These are phyloP conservation scores for Tachycineta bicolor DNA, from an alignment of 2,113 vertebrate species.

Conservation along the genomic window DNA sequence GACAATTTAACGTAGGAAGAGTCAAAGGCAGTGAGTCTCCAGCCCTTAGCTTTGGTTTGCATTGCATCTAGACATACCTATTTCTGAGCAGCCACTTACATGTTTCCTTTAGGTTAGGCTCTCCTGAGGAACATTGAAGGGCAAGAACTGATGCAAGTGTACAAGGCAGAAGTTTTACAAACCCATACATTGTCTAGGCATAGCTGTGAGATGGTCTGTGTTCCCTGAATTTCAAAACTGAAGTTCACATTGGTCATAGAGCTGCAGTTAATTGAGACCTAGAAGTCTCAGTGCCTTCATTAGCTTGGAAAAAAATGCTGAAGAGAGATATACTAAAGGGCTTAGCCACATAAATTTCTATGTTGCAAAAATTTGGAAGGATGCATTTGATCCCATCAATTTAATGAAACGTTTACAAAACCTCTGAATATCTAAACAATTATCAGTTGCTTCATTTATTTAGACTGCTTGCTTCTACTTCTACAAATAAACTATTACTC, in stretches of 20 bases:
- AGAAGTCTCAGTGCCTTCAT: not conserved
- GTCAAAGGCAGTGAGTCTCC: not conserved
- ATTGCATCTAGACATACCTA: not conserved
- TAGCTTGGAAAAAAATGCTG: not conserved
- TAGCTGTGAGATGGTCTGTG: not conserved
- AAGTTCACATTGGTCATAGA: not conserved
- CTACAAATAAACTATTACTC: slow-evolving; percentile 43
- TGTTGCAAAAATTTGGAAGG: not conserved
- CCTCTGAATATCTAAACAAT: slow-evolving; percentile 27
- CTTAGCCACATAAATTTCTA: not conserved
- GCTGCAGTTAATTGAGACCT: not conserved
- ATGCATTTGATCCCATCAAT: slow-evolving; percentile 8
- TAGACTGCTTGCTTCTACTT: slow-evolving; percentile 25
- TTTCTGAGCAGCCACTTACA: not conserved
- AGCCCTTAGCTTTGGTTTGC: not conserved
- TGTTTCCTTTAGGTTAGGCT: not conserved
- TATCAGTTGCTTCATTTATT: slow-evolving; percentile 58
- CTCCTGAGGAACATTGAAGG: not conserved
- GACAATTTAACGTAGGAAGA: not conserved
- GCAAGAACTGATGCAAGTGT: not conserved
- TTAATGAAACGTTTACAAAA: slow-evolving; percentile 40
- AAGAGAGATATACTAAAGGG: not conserved
- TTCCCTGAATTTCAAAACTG: not conserved
- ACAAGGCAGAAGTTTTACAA: not conserved
- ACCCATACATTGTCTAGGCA: not conserved